Conservation (phyloP, 2,888 invertebrate genomes). For the Furcula furcula region DNA sequence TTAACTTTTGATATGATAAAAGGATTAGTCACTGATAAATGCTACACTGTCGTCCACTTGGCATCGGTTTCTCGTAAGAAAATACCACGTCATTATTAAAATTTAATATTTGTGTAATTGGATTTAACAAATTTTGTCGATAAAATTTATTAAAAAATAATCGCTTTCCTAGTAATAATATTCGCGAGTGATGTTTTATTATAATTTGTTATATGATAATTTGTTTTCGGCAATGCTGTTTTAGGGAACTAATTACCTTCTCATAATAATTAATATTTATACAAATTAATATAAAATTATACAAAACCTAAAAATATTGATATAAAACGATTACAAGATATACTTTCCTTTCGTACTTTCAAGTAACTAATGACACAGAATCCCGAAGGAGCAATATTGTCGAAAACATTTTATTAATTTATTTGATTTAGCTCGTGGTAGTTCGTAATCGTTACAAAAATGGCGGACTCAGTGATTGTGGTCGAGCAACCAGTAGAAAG, state of each 20-base stretch:
- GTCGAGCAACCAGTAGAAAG: slow-evolving; percentile 29
- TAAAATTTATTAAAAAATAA: no score
- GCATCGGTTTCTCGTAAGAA: slow-evolving; percentile 51
- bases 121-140: no score
- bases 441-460: slow-evolving; percentile 33
- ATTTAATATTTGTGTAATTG: slow-evolving; percentile 3
- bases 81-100: slow-evolving; percentile 29
- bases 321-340: no score
- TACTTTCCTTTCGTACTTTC: no score
- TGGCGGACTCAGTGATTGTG: slow-evolving; percentile 63
- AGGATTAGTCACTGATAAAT: slow-evolving; percentile 60
- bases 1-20: slow-evolving; percentile 63
- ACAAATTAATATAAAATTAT: no score
- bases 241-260: no score
- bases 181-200: slow-evolving; percentile 25
- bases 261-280: no score
- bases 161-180: no score
- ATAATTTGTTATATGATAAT: slow-evolving; percentile 10
- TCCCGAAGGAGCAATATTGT: no score
- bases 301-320: no score
- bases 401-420: slow-evolving; percentile 20
- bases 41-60: slow-evolving; percentile 51
- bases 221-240: slow-evolving; percentile 11
- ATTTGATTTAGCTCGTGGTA: slow-evolving; percentile 32
- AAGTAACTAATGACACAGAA: no score